Evolutionary conservation across 2,113 vertebrate genomes (phyloP), one percentile per base, ranked within the genome.

Genomic region (Erythrocercus mccallii): DNA sequence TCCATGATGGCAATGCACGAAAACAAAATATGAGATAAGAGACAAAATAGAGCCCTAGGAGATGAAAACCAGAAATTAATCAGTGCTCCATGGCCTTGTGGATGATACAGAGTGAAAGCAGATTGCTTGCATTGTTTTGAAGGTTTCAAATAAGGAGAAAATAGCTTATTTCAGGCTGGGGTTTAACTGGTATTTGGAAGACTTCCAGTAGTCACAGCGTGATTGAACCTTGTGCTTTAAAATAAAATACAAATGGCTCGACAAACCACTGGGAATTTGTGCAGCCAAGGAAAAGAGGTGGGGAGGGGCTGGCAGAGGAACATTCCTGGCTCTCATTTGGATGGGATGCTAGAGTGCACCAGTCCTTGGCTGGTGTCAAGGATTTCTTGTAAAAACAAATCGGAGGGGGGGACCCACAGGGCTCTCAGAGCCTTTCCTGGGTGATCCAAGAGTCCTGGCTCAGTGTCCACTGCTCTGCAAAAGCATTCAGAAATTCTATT

Each of bases 131-230:
- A 78, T 72, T 95, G 79, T 95, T 95, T 70, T 77, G 54, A 69
- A 80, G 15, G 35, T 64, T 95, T 92, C 47, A 73, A 73, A 94
- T 23, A 61, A 70, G 37, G 23, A 53, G 72, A 81, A 94, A 92
- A 92, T 30, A 70, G 37, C 18, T 47, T 80, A 60, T 80, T 90
- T 95, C 53, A 88, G 81, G 17, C 81, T 95, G 40, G 62, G 60
- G 56, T 96, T 95, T 93, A 81, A 86, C 74, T 96, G 92, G 88
- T 83, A 88, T 95, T 92, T 96, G 90, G 90, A 95, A 74, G 62
- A 13, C 28, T 90, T 91, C 78, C 93, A 83, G 62, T 83, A 84
- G 87, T 88, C 81, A 70, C 51, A 37, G 74, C 50, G 47, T 62
- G 62, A 69, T 50, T 72, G 79, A 91, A 56, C 31, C 66, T 80